Evolutionary conservation across 2,113 vertebrate species (phyloP), one percentile per base, ranked within the genome.

Genomic region (Gobiocypris rarus): DNA sequence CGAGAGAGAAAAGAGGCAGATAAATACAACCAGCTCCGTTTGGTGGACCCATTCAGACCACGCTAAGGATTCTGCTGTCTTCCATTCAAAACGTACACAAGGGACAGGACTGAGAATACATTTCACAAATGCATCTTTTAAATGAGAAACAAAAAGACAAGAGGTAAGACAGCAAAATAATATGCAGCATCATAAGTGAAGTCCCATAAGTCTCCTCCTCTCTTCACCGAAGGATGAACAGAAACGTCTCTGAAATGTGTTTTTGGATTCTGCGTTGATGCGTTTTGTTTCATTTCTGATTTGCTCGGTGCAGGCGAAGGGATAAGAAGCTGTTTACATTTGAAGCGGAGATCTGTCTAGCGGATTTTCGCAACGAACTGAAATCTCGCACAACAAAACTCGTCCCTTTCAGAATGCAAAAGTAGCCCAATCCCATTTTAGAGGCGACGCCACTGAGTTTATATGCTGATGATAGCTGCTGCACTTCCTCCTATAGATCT

Each of bases 351-450:
- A 85, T 83, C 85, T 87, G 67, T 75, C 58, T 86, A 78, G 67
- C 77, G 43, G 84, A 84, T 84, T 87, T 86, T 92, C 92, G 87
- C 92, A 90, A 90, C 91, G 93, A 93, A 93, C 90, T 89, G 87
- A 90, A 63, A 90, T 89, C 90, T 91, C 86, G 87, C 88, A 90
- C 90, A 83, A 31, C 89, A 91, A 90, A 84, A 88, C 88, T n/a
- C 86, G 79, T 88, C 85, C 84, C 91, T 91, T 93, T 93, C 92
- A 91, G 92, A 93, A 93, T 92, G 92, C 91, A 90, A 93, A 94
- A 95, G 79, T 56, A 70, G 84, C 67, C 83, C 73, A 67, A 82
- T 84, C 84, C 75, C 34, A 88, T 92, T 91, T 93, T 87, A 91
- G 91, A 92, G 90, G 92, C 90, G 90, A 89, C 91, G 83, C 89